A percentile compares a stretch with the other conserved stretches of the same genome.
These are phyloP conservation scores for Halictus quadricinctus DNA, from an alignment of 2,888 invertebrate species.

Conservation along the genomic window DNA sequence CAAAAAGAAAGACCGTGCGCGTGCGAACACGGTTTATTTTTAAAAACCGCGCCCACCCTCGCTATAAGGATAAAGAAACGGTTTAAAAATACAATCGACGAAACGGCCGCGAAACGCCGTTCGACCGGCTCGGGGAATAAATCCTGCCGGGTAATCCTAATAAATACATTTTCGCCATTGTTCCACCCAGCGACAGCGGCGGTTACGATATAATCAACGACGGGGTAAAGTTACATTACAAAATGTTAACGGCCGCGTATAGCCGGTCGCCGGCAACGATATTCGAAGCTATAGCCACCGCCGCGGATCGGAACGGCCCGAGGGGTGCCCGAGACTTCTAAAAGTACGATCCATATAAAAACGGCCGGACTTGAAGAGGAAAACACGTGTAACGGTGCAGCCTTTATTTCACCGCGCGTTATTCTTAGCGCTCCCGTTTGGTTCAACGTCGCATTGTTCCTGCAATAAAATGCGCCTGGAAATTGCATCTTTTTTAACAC, in stretches of 20 bases:
- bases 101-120: conserved; percentile 34
- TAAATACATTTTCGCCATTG: conserved; percentile 49
- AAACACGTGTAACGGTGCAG: conserved; percentile 12
- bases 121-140: conserved; percentile 23
- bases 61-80: conserved; percentile 41
- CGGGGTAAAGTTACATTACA: conserved; percentile 45
- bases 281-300: background rate
- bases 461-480: background rate
- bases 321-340: background rate
- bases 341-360: conserved; percentile 17
- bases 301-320: background rate
- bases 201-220: conserved; percentile 33
- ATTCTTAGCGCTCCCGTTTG: background rate
- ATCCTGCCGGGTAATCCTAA: conserved; percentile 31
- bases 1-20: conserved; percentile 9
- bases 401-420: conserved; percentile 12
- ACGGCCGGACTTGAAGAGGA: background rate
- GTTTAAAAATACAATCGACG: conserved; percentile 59
- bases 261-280: conserved; percentile 8
- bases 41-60: conserved; percentile 24
- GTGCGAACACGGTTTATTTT: conserved; percentile 41
- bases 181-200: conserved; percentile 24
- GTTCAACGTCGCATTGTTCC: background rate
- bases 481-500: background rate
- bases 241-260: conserved; percentile 33